Base-by-base conservation (phyloP, 2,888 invertebrate genomes). In the Timema cristinae region DNA sequence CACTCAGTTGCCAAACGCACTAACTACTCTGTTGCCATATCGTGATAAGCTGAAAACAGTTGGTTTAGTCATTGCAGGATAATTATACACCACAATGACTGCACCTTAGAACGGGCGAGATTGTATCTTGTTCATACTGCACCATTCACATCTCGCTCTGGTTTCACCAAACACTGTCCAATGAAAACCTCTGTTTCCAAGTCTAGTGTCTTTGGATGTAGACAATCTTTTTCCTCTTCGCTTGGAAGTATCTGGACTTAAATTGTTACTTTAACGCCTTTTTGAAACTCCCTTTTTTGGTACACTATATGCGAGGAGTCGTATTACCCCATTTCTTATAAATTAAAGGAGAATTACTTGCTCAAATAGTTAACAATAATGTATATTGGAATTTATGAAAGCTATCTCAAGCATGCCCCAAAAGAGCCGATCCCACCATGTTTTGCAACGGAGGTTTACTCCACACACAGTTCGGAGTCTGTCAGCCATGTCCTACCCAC, bases 371-470 rank as follows among this genome's bases (percentile, higher is more conserved):
- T 70, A 9, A 49, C 49, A 70, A 10, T 70, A 70, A 11, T 66
- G 66, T 5, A 70, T 66, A 63, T 68, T 67, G 4, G 67, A 15
- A 49, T 71, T 71, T 9, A 71, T 56, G 61, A 71, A 67, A 16
- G 68, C 51, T 11, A 68, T 71, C 32, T 71, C 71, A 0, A 71
- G 6, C n/a, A 71, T 13, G 5, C 15, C 71, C 52, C 52, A 71
- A 13, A 56, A 59, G 1, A 68, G 7, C 13, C 71, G 52, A 49
- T 71, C 68, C 68, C 68, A 71, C 71, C 71, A 68, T 47, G 66
- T 71, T 13, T n/a, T 56, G 7, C 54, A 68, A 52, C 67, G 66
- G 9, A 50, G 47, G 15, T 61, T 49, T 13, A 67, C 16, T 10
- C 68, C 47, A 15, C 68, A 71, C n/a, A 67, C 16, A 7, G 67